These are phyloP conservation scores for Squalus acanthias DNA, from an alignment of 2,797 vertebrate species.

Conservation along the genomic window DNA sequence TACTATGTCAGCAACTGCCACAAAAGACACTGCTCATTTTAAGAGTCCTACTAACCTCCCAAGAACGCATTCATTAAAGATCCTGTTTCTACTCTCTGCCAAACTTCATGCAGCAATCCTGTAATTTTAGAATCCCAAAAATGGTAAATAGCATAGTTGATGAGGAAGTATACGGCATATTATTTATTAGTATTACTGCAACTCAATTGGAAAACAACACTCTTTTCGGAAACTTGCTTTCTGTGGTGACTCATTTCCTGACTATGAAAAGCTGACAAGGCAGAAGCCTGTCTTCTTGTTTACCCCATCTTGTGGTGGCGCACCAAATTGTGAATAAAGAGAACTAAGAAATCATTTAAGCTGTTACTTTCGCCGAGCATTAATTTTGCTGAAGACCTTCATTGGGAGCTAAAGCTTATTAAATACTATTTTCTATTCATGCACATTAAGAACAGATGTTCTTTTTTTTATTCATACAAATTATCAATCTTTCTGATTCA, in stretches of 20 bases:
- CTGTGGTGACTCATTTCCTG: background rate
- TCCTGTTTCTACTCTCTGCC: background rate
- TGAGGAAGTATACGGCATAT: background rate
- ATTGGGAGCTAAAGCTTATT: background rate
- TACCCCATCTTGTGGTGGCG: background rate
- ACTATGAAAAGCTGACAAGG: background rate
- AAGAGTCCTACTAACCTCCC: background rate
- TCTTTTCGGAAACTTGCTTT: background rate
- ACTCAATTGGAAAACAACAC: background rate
- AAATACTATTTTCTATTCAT: background rate
- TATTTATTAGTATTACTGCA: background rate
- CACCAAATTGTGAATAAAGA: background rate
- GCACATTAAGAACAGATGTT: background rate
- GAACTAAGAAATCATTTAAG: background rate
- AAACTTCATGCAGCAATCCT: background rate
- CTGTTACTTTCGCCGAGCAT: background rate
- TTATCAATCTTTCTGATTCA: background rate
- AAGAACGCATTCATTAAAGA: background rate
- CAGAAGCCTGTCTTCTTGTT: background rate
- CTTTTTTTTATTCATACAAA: background rate
- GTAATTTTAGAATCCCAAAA: background rate
- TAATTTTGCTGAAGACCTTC: background rate
- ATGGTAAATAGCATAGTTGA: background rate
- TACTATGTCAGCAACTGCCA: background rate
- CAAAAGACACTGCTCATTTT: background rate